Conservation (phyloP, 2,797 vertebrate species). For the Lithobates pipiens region DNA sequence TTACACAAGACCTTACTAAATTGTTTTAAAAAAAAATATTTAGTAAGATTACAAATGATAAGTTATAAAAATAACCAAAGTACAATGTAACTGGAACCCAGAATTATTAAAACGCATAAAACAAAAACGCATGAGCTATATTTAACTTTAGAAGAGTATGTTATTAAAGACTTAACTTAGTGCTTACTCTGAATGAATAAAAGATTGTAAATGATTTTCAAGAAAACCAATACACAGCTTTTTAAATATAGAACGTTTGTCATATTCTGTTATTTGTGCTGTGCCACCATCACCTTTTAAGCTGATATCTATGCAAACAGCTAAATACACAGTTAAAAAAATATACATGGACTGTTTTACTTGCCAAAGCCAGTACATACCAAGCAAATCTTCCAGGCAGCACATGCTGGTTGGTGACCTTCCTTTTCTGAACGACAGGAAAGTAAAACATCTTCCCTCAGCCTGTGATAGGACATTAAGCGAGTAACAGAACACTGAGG, state of each 20-base stretch:
- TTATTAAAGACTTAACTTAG: conserved; percentile 20
- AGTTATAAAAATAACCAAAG: neutral
- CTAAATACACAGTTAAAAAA: no score
- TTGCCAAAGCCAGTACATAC: no score
- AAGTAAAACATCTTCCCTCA: no score
- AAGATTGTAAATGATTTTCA: neutral
- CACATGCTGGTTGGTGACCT: no score
- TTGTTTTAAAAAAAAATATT: conserved; percentile 21
- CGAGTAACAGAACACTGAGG: no score
- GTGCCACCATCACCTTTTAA: neutral
- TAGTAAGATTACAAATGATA: conserved; percentile 2
- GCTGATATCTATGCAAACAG: no score
- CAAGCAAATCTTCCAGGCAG: no score
- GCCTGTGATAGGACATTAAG: no score
- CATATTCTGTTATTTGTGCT: neutral
- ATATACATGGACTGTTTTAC: no score
- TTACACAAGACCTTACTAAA: neutral
- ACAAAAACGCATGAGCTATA: conserved; percentile 15
- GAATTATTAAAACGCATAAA: conserved; percentile 20
- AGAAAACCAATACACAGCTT: conserved; percentile 21
- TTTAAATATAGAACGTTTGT: neutral
- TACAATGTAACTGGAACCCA: conserved; percentile 25
- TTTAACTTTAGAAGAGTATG: conserved; percentile 2
- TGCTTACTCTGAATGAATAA: conserved; percentile 19
- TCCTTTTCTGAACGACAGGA: no score